Evolutionary conservation across 2,113 vertebrate genomes (phyloP).

Genomic region (Scophthalmus maximus): DNA sequence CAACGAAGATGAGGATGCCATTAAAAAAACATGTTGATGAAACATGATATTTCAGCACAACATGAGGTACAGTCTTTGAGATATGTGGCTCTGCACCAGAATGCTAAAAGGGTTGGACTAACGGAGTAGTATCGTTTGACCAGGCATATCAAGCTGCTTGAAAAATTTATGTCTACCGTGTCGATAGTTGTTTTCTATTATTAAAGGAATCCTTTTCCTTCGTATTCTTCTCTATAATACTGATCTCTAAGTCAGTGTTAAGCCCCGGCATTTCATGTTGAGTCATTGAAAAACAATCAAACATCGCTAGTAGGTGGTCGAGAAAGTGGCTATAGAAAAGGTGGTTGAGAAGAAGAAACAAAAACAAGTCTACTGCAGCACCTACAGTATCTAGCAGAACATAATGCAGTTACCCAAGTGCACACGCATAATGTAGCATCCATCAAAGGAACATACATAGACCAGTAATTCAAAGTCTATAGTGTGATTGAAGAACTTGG

Average conservation of each 20-base stretch:
- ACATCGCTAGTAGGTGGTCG: constrained; percentile 1
- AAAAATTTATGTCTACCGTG: background rate
- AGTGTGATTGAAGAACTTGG: constrained; percentile 13
- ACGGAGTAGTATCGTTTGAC: background rate
- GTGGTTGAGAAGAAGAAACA: background rate
- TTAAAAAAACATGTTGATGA: no score
- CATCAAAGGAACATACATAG: background rate
- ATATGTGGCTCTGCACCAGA: background rate
- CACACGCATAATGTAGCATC: background rate
- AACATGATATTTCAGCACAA: no score
- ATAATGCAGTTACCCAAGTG: constrained; percentile 1
- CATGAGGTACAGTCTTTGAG: no score
- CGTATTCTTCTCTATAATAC: background rate
- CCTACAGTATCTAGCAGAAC: background rate
- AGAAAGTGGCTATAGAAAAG: background rate
- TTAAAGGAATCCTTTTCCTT: background rate
- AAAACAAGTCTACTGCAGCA: constrained; percentile 16
- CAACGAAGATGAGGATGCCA: no score
- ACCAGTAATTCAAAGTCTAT: constrained; percentile 14
- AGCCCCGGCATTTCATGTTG: background rate
- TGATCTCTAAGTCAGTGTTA: background rate
- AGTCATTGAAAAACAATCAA: background rate
- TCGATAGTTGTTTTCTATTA: background rate
- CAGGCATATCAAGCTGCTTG: background rate
- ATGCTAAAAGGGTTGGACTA: background rate